Base-by-base conservation (phyloP, 2,888 invertebrate genomes). In the Lepetodrilus schrolli region DNA sequence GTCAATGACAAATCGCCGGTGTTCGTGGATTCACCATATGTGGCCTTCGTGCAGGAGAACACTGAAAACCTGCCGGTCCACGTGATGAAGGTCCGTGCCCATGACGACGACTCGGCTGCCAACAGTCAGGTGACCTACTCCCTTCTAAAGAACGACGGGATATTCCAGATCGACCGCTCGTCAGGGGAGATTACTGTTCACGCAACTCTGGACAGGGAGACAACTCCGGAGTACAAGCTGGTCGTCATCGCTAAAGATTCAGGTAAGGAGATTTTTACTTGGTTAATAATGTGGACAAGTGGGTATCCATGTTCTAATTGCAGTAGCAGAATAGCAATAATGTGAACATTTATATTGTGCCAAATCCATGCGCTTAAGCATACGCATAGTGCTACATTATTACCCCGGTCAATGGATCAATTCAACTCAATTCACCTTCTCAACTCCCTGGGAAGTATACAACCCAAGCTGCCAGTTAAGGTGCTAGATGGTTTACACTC, bases 1-100 rank as follows among this genome's bases (percentile, higher is more conserved):
- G 95, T 97, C 88, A 97, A 98, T 91, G 97, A 98, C 92, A 96
- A 96, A 89, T 94, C 95, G 36, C 98, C 98, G 58, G 94, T 95
- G 51, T 98, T 98, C 91, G 92, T 96, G 82, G 95, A 98, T 91
- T 96, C 97, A n/a, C 97, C 97, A 0, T 97, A 97, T 91, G 92
- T 96, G 88, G 96, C 96, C 3, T 95, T 95, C 90, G 96, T 97
- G 74, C 96, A 96, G 94, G 98, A 98, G 76, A 85, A 86, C 43
- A 81, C 85, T 74, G 75, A 73, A n/a, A 51, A 94, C 93, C 84
- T 95, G 1, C 88, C 88, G 0, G 90, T 91, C 3, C 88, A 90
- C 73, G 89, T 92, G 83, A 75, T 83, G 5, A 84, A 95, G 82
- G 95, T 97, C 68, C 94, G 94, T 82, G 97, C 97, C 30, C 94